Evolutionary conservation across 1,140 invertebrate species (phyloP), one percentile per base, ranked within the genome.

Genomic region (Monochamus saltuarius): DNA sequence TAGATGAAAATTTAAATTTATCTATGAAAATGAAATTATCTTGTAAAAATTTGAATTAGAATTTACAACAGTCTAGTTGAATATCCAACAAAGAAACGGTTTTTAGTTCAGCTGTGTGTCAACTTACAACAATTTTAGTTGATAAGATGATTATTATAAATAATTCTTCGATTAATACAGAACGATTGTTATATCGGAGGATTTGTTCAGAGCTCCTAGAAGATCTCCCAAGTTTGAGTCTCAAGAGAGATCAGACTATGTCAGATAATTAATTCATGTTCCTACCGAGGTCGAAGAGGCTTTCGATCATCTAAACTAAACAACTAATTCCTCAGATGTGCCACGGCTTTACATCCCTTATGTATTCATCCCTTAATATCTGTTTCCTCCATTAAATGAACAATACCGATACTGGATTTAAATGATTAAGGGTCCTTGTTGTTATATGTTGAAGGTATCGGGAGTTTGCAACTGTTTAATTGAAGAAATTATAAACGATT

Each of bases 181-280:
- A 6, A 29, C 2, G 22, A 29, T 29, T 3, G 22, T 29, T 29
- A 29, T 29, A 29, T 29, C 2, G 22, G 6, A 29, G 22, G 22
- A 29, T 29, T 29, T 2, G 22, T 29, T 29, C 2, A 6, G 22
- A 29, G 22, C 22, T 29, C 22, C 22, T 29, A 29, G 22, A 29
- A 29, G 22, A 29, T 29, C 22, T 29, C 22, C 6, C 22, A 53
- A 47, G 63, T 43, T 65, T 46, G 9, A 53, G 39, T 50, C 63
- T 61, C 66, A 42, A 54, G 64, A 63, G 64, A 59, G 59, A 64
- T 69, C 66, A 64, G 59, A 62, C 65, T 56, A 54, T 65, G 65
- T 63, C 42, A 61, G 67, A 67, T 67, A 67, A 69, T 69, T 69
- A 69, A 69, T 69, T 69, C 64, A 69, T 66, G 64, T 64, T 64